Evolutionary conservation across 2,113 vertebrate species (phyloP).

Genomic region (Empidonax traillii): DNA sequence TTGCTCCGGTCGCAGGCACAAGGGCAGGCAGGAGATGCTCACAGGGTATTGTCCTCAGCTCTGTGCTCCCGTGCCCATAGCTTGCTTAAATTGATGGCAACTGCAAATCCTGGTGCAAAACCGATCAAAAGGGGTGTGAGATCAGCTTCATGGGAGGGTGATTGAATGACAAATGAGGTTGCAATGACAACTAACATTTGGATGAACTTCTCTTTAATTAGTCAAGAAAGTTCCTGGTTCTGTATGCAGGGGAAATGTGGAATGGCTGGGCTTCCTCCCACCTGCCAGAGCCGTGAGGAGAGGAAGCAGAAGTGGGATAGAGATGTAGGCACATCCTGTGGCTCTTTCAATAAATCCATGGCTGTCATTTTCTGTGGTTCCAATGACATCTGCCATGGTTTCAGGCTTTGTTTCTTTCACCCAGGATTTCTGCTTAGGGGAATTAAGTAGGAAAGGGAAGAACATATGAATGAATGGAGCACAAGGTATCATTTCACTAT

Average conservation of each 20-base stretch:
- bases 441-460: not conserved
- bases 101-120: not conserved
- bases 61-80: fast-evolving
- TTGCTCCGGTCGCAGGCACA: fast-evolving
- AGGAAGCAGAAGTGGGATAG: slow-evolving; percentile 10
- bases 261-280: not conserved
- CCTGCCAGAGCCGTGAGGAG: not conserved
- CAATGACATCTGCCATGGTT: not conserved
- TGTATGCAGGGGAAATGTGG: not conserved
- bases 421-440: not conserved
- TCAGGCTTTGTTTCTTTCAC: not conserved
- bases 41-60: not conserved
- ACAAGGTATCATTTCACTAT: not conserved
- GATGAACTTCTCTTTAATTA: slow-evolving; percentile 14
- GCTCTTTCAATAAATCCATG: not conserved
- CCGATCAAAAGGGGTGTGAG: not conserved
- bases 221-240: not conserved
- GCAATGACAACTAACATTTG: not conserved
- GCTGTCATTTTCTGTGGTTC: not conserved
- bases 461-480: not conserved
- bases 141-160: not conserved
- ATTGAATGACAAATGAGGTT: not conserved
- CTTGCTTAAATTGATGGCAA: not conserved
- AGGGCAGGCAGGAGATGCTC: not conserved
- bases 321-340: not conserved